Base-by-base conservation (phyloP, 1,140 invertebrate species). In the Bombus vancouverensis region DNA sequence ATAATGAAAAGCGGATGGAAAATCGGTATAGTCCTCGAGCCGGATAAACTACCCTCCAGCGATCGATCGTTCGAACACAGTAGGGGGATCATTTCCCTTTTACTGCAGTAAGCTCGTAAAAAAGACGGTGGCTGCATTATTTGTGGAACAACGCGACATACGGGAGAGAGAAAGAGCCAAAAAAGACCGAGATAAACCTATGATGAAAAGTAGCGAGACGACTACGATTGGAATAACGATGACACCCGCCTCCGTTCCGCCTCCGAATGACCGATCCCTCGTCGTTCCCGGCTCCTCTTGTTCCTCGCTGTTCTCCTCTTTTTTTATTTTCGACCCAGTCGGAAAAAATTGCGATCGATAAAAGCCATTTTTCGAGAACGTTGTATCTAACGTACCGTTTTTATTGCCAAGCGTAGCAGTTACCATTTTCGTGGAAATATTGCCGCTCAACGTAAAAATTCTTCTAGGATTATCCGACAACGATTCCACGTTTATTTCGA, bases 101-200 rank as follows among this genome's bases (percentile, higher is more conserved):
- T 59, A 59, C 25, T n/a, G 15, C 34, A 53, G 47, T 22, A 39
- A 76, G 59, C 53, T 76, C 53, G 34, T 76, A 59, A 59, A 39
- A 59, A 59, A 59, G 32, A 28, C 5, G 25, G 25, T 28, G 25
- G 34, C 10, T 39, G 74, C 74, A 39, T 76, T 76, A 59, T 76
- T 76, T n/a, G 53, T 25, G 47, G 25, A 39, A 59, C 1, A 34
- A 57, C 6, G 13, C 53, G 53, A 9, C 34, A 39, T n/a, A 59
- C 59, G 34, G 53, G 34, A 53, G 5, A 8, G 18, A 22, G 47
- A 8, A 34, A 15, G 34, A 47, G 6, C 0, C 1, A 39, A 28
- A 59, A 76, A 76, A 53, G 44, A 53, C 32, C 12, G 74, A 76
- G 74, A 76, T 76, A 76, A 76, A 76, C 8, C 53, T 53, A 59